These are phyloP conservation scores for Lethenteron camtschaticum DNA, from an alignment of 2,113 vertebrate genomes.

Conservation along the genomic window DNA sequence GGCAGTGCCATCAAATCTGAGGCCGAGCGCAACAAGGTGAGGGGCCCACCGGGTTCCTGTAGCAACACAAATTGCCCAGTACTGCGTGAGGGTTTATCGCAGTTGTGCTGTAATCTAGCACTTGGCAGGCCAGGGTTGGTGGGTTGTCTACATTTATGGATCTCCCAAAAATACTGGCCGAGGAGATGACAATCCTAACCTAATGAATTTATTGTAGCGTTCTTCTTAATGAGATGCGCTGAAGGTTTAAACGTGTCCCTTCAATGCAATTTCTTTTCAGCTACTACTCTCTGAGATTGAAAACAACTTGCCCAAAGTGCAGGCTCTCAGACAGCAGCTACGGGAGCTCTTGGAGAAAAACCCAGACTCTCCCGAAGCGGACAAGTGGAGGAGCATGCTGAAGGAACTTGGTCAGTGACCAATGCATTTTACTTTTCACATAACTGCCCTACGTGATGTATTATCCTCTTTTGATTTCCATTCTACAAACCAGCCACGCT, in stretches of 20 bases:
- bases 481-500: too few species aligned
- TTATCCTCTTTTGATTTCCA: too few species aligned
- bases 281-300: slow-evolving; percentile 56
- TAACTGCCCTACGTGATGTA: too few species aligned
- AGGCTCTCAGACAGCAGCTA: slow-evolving; percentile 50
- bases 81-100: too few species aligned
- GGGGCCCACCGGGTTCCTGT: neutral
- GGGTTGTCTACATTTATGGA: too few species aligned
- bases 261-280: slow-evolving; percentile 17
- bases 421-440: neutral
- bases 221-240: neutral
- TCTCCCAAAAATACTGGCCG: too few species aligned
- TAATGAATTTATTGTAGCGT: neutral
- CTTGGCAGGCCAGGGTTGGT: too few species aligned
- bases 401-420: slow-evolving; percentile 55
- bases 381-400: slow-evolving; percentile 60
- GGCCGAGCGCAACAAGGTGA: slow-evolving; percentile 79
- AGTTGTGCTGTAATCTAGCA: too few species aligned
- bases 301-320: slow-evolving; percentile 54
- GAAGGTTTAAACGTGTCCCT: too few species aligned
- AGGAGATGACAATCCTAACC: neutral
- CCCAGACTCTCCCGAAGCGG: slow-evolving; percentile 62
- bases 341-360: slow-evolving; percentile 49
- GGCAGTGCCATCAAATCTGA: slow-evolving; percentile 52
- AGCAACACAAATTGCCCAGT: too few species aligned